A percentile compares a stretch with the other conserved stretches of the same genome.
These are phyloP conservation scores for Canis aureus DNA, from an alignment of 2,113 vertebrate genomes.

Conservation along the genomic window DNA sequence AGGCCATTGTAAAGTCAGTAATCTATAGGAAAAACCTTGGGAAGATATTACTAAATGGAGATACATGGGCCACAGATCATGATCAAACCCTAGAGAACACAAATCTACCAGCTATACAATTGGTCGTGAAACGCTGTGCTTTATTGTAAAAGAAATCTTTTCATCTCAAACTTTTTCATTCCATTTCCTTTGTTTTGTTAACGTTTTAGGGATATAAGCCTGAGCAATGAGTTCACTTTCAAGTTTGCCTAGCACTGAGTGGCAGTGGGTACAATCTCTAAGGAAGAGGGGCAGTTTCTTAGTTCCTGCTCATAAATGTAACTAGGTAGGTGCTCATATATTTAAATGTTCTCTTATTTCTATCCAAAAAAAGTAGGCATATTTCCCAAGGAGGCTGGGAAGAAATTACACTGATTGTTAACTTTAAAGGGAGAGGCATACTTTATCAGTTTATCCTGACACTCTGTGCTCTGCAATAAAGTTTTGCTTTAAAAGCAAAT, in stretches of 20 bases:
- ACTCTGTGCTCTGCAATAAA: background rate
- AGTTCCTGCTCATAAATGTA: background rate
- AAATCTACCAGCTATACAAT: background rate
- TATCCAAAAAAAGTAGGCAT: background rate
- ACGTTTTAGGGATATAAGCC: background rate
- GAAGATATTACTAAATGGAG: background rate
- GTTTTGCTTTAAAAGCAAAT: background rate
- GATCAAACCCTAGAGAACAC: background rate
- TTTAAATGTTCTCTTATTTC: background rate
- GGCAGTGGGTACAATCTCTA: fast-evolving
- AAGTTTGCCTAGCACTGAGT: background rate
- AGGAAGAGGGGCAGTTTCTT: background rate
- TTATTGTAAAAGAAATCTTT: background rate
- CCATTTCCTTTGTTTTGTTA: background rate
- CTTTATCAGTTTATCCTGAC: background rate
- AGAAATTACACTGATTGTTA: background rate
- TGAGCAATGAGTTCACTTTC: background rate
- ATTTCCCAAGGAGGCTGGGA: background rate
- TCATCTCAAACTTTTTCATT: background rate
- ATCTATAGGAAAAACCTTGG: background rate
- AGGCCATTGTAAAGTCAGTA: background rate
- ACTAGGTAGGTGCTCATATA: background rate
- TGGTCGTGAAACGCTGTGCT: background rate
- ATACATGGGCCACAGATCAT: background rate
- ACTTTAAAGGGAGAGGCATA: background rate